Evolutionary conservation across 2,797 vertebrate species (phyloP), one percentile per base, ranked within the genome.

Genomic region (Brotula barbata): DNA sequence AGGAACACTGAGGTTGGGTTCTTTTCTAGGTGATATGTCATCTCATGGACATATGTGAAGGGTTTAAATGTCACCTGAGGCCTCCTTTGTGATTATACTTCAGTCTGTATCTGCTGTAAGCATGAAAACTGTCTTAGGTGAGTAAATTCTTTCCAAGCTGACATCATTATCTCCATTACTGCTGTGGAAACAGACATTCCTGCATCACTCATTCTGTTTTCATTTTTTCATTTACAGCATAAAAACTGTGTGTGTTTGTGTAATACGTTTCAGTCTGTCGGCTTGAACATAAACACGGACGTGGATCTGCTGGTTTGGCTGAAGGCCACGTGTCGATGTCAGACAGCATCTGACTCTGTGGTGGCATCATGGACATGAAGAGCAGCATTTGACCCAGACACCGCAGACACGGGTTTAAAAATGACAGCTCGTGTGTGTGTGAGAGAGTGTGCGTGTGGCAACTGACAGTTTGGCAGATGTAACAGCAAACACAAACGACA

Each of bases 311-410:
- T 28, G 16, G 28, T 13, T 55, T 61, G 63, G 62, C 64, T 51
- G 70, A 62, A 20, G 74, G 50, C 77, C 70, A 58, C 31, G 31
- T 54, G 68, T 37, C 44, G 59, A 72, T 80, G 73, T 67, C 53
- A 53, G 67, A 17, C 52, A 42, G 25, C 33, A 6, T 74, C 65
- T 78, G 58, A 68, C 55, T 69, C 46, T 47, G 14, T 11, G 63
- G 49, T 39, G 47, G 41, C 64, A 50, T 72, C 71, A 71, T 44
- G n/a, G 13, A 22, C 53, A 60, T 70, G 58, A 68, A 72, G 39
- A 72, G 68, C 64, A 73, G 50, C 20, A 1, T 68, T 78, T 85
- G 73, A 81, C 74, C 78, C 25, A 42, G 62, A 78, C 61, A 71
- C 1, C 4, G 4, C 25, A 2, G 43, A 69, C 47, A 50, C 28